phyloP scores from a whole-genome alignment of 1,140 invertebrate genomes.

The Nomia melanderi region DNA sequence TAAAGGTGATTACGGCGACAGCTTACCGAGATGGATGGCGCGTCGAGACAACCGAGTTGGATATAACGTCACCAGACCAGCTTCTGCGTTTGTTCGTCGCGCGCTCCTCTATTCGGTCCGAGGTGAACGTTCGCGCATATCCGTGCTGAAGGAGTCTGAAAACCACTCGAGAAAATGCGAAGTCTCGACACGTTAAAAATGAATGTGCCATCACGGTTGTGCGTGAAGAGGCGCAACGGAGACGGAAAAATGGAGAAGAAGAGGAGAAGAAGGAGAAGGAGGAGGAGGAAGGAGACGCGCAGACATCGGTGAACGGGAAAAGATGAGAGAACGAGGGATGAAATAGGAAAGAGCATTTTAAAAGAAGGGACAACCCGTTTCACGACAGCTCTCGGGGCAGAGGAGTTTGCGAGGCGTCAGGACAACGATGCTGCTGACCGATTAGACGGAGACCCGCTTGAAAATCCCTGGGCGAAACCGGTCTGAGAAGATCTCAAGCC shows the following conservation, averaged over 20 bases:
- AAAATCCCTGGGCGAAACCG: constrained; percentile 17
- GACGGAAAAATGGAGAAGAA: too few species aligned
- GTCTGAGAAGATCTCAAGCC: constrained; percentile 9
- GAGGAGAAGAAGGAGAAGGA: background rate
- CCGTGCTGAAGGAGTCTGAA: constrained; percentile 22
- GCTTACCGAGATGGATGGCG: constrained; percentile 21
- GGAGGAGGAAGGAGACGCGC: background rate
- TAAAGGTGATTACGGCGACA: constrained; percentile 41
- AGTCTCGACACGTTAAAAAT: constrained; percentile 52
- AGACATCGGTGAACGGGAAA: too few species aligned
- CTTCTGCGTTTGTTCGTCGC: constrained; percentile 42
- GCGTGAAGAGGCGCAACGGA: background rate
- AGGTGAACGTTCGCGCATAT: constrained; percentile 54
- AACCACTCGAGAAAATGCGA: constrained; percentile 58
- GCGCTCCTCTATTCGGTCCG: constrained; percentile 39
- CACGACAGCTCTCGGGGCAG: background rate
- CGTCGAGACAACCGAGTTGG: constrained; percentile 46
- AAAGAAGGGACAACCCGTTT: constrained; percentile 1
- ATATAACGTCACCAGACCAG: constrained; percentile 34
- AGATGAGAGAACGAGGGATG: too few species aligned
- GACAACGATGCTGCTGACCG: constrained; percentile 21
- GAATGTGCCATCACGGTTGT: constrained; percentile 34
- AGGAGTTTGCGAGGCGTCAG: constrained; percentile 1
- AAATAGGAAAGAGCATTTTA: background rate
- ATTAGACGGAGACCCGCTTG: constrained; percentile 16